phyloP scores from a whole-genome alignment of 2,888 invertebrate genomes.

The Ptychoptera contaminata region DNA sequence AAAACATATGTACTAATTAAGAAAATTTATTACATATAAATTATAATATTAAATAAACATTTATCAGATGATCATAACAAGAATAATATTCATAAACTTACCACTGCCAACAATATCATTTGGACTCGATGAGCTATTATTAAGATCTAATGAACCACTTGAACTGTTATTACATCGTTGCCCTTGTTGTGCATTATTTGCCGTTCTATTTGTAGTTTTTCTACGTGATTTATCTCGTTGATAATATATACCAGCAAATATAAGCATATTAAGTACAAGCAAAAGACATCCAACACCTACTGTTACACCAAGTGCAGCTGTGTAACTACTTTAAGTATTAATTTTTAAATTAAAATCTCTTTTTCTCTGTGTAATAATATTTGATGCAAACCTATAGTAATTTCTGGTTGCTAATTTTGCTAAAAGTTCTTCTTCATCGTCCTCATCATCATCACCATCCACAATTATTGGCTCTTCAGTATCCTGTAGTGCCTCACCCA shows the following conservation, averaged over 20 bases:
- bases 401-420: constrained; percentile 37
- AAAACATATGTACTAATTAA: not conserved
- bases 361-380: no score
- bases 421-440: constrained; percentile 35
- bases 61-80: not conserved
- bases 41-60: not conserved
- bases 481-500: constrained; percentile 7
- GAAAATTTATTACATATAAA: not conserved
- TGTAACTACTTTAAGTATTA: constrained; percentile 37
- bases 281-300: constrained; percentile 59
- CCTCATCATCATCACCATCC: constrained; percentile 10
- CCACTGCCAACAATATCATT: constrained; percentile 4
- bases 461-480: constrained; percentile 21
- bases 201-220: constrained; percentile 3
- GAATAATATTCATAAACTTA: not conserved
- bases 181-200: not conserved
- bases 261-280: constrained; percentile 52
- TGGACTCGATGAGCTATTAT: constrained; percentile 1
- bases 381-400: constrained; percentile 21
- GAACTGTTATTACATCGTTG: not conserved
- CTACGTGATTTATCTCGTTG: constrained; percentile 39
- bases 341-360: not conserved
- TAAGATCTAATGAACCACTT: not conserved
- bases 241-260: constrained; percentile 62
- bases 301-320: constrained; percentile 61